These are phyloP conservation scores for Serripes groenlandicus DNA, from an alignment of 2,888 invertebrate genomes.

Conservation along the genomic window DNA sequence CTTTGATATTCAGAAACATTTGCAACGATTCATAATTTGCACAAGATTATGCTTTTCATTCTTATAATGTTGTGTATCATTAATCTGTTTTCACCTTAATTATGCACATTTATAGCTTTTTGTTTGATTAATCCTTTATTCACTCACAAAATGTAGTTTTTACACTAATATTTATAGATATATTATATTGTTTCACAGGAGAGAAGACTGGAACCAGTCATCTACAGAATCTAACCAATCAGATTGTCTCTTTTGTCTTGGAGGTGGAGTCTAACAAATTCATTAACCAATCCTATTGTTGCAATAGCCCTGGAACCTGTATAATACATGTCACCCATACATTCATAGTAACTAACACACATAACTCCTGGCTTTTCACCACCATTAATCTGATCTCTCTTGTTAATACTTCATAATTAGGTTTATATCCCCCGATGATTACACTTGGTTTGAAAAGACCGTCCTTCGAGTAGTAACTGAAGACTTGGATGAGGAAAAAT, in stretches of 20 bases:
- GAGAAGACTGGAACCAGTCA: neutral
- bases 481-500: conserved; percentile 87
- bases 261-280: neutral
- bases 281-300: neutral
- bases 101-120: no score
- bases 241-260: neutral
- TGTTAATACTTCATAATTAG: conserved; percentile 68
- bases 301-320: neutral
- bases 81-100: no score
- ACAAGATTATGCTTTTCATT: no score
- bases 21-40: no score
- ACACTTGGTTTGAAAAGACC: conserved; percentile 84
- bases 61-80: no score
- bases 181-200: neutral
- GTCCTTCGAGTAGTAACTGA: conserved; percentile 91
- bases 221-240: neutral
- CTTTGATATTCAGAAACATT: no score
- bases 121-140: no score
- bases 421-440: conserved; percentile 83
- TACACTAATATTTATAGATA: no score
- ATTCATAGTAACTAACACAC: neutral
- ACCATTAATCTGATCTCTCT: neutral
- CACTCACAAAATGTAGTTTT: no score
- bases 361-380: neutral
- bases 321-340: neutral